Percentiles rank a stretch among this genome's conserved stretches.
Conservation (phyloP, 2,888 invertebrate genomes). For the Nasonia oneida region DNA sequence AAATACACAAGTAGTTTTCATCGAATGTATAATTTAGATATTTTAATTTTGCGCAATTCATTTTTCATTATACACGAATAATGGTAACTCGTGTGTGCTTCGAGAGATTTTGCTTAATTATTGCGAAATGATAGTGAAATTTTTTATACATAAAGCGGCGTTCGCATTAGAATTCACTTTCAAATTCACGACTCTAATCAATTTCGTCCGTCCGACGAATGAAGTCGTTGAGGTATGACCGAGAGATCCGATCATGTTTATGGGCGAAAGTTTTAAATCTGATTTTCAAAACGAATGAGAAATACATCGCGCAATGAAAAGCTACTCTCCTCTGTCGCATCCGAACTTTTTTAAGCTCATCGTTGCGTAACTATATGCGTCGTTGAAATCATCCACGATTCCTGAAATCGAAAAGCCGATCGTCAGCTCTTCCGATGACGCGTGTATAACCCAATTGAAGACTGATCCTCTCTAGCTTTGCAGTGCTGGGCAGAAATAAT, state of each 20-base stretch:
- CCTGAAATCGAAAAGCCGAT: background rate
- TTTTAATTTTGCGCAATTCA: slow-evolving; percentile 32
- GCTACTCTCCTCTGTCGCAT: too few relatives aligned
- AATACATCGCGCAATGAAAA: background rate
- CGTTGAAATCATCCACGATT: background rate
- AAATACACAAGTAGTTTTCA: slow-evolving; percentile 26
- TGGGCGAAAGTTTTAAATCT: background rate
- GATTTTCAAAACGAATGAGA: background rate
- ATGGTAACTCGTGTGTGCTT: too few relatives aligned
- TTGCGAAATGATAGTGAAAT: slow-evolving; percentile 21
- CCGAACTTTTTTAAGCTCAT: background rate
- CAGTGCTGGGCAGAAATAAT: background rate
- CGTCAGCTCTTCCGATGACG: background rate
- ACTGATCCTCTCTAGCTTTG: background rate
- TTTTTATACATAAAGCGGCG: background rate
- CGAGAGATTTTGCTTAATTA: slow-evolving; percentile 7
- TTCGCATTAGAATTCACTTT: slow-evolving; percentile 12
- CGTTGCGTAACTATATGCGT: background rate
- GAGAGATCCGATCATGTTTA: background rate
- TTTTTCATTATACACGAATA: background rate
- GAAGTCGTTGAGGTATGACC: background rate
- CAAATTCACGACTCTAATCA: slow-evolving; percentile 16
- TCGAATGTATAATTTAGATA: slow-evolving; percentile 1
- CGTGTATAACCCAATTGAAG: background rate
- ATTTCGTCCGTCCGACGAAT: background rate